Base-by-base conservation (phyloP, 2,113 vertebrate species). In the Oostethus manadensis region DNA sequence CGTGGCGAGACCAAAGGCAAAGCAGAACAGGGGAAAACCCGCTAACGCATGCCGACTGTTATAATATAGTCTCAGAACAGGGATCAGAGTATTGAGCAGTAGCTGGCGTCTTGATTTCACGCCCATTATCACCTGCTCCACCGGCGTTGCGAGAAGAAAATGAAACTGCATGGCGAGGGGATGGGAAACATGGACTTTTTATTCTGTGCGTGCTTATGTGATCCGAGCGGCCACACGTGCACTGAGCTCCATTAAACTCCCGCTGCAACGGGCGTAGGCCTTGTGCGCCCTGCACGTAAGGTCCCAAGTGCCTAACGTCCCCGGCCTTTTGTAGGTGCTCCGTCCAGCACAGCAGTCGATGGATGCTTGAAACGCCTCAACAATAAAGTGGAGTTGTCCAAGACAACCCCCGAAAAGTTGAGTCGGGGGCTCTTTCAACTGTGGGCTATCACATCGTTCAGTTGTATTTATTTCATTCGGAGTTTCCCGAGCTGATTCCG, bases 81-180 rank as follows among this genome's bases (percentile, higher is more conserved):
- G 62, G n/a, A 59, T 33, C 46, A 14, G 51, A 66, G 68, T 48
- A 22, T 64, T 15, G 46, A 67, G 60, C 57, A 14, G 35, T 33
- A 59, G 61, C 70, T 26, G 48, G 58, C 74, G 55, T 44, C 62
- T 62, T 66, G 73, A 80, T 85, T 85, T 85, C 80, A 84, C 83
- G 78, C 68, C 71, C 78, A 77, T 83, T 81, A 83, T 81, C 74
- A 64, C 72, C 78, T 66, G 68, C 76, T 73, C 68, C 68, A 45
- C 67, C 71, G 56, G 21, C 74, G 54, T 29, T 29, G 72, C 71
- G 49, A 66, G 76, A 69, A 70, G 71, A 72, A 76, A 79, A 83
- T 80, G 76, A 78, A 77, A 71, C 51, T 10, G 61, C 70, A 58
- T 48, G 53, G 64, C 51, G 49, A 43, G 54, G 58, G 47, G 43